These are phyloP conservation scores for Melanitta fusca DNA, from an alignment of 2,797 vertebrate genomes.

Conservation along the genomic window DNA sequence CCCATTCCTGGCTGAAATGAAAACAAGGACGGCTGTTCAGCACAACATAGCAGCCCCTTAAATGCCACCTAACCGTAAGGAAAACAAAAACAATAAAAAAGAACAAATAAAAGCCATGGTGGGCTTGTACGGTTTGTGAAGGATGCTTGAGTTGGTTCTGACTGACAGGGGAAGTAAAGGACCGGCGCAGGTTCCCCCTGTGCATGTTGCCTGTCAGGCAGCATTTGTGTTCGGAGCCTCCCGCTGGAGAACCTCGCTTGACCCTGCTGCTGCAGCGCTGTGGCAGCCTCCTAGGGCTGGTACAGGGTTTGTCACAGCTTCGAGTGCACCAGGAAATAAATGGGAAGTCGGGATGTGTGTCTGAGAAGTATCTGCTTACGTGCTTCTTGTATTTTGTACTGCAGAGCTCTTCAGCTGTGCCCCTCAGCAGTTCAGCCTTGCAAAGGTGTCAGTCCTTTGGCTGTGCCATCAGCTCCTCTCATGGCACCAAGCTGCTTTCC, in stretches of 20 bases:
- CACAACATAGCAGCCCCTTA: neutral
- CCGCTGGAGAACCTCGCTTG: neutral
- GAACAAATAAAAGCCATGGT: neutral
- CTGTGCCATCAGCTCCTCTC: neutral
- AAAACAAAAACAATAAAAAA: neutral
- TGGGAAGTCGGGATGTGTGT: neutral
- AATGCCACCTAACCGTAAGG: neutral
- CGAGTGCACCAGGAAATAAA: neutral
- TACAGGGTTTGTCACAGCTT: neutral
- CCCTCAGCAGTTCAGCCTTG: neutral
- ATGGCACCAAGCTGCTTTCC: neutral
- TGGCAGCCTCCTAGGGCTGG: neutral
- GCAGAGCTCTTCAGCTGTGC: neutral
- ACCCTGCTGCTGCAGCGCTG: neutral
- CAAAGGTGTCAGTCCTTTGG: neutral
- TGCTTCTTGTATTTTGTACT: neutral
- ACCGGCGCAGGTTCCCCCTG: neutral
- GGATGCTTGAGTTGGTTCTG: neutral
- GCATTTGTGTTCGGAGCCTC: neutral
- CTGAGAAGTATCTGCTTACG: neutral
- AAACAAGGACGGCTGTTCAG: neutral
- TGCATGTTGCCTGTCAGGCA: slow-evolving; percentile 12
- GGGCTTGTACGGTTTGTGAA: neutral
- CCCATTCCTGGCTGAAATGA: neutral
- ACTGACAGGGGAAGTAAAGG: neutral